Conservation (phyloP, 2,797 vertebrate genomes). For the Eulemur mongoz region DNA sequence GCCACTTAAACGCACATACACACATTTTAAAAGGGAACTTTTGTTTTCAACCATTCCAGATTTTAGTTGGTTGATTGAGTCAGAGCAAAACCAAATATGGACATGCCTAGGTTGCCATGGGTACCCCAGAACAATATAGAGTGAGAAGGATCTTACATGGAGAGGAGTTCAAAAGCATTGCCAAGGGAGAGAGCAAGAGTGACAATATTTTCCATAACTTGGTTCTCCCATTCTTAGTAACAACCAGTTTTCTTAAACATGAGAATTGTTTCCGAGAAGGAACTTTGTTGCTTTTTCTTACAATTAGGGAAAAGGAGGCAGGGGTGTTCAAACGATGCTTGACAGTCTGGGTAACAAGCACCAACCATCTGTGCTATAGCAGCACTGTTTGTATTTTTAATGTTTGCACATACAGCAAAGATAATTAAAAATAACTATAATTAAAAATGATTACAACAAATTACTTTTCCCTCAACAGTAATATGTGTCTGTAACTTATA, state of each 20-base stretch:
- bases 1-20: background rate
- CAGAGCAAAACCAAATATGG: background rate
- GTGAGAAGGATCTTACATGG: background rate
- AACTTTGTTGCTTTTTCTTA: slow-evolving; percentile 78
- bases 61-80: background rate
- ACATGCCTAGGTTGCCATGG: background rate
- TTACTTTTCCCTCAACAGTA: slow-evolving; percentile 86
- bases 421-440: slow-evolving; percentile 91
- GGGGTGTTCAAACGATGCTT: slow-evolving; percentile 81
- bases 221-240: slow-evolving; percentile 19
- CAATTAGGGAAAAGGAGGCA: slow-evolving; percentile 81
- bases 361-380: slow-evolving; percentile 87
- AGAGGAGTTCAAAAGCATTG: background rate
- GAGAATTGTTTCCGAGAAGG: slow-evolving; percentile 68
- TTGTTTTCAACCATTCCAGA: background rate
- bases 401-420: slow-evolving; percentile 89
- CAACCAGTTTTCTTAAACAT: slow-evolving; percentile 64
- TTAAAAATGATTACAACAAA: slow-evolving; percentile 90
- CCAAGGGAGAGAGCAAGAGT: background rate
- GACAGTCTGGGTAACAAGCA: slow-evolving; percentile 84
- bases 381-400: slow-evolving; percentile 87
- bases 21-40: background rate
- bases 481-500: slow-evolving; percentile 84
- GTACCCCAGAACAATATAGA: background rate
- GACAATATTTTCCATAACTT: background rate